phyloP scores from a whole-genome alignment of 2,113 vertebrate species.

The Lophura nycthemera region DNA sequence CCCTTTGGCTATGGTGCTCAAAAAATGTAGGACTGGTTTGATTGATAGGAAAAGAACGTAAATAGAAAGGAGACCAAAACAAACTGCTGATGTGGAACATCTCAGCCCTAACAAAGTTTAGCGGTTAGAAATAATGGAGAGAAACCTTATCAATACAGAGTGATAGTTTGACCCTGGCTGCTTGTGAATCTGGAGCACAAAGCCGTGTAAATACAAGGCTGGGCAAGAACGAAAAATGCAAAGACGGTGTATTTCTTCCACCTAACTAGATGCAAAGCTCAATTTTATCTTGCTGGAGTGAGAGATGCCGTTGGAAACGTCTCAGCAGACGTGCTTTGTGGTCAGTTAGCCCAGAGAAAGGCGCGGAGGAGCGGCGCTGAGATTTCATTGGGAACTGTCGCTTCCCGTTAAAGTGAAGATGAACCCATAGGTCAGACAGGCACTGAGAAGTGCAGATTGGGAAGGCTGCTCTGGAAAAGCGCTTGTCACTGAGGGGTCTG shows the following conservation, averaged over 20 bases:
- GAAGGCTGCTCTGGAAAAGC: neutral
- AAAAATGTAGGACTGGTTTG: neutral
- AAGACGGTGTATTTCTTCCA: fast-evolving
- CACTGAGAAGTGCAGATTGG: neutral
- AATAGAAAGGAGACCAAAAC: neutral
- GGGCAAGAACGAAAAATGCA: neutral
- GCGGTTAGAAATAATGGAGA: neutral
- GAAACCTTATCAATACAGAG: neutral
- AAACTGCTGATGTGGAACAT: neutral
- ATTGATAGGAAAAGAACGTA: neutral
- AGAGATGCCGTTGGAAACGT: neutral
- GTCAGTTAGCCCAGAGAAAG: neutral
- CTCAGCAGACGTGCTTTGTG: neutral
- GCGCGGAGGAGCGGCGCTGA: neutral
- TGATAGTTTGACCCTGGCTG: neutral
- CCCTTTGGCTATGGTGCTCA: neutral
- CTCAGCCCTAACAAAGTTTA: neutral
- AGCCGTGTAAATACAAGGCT: neutral
- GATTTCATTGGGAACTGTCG: neutral
- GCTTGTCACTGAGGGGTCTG: neutral
- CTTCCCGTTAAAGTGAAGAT: neutral
- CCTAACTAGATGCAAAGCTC: neutral
- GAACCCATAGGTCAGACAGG: neutral
- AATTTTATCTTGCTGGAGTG: neutral
- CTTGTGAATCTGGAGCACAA: neutral